These are phyloP conservation scores for Cepaea nemoralis DNA, from an alignment of 1,140 invertebrate genomes.

Conservation along the genomic window DNA sequence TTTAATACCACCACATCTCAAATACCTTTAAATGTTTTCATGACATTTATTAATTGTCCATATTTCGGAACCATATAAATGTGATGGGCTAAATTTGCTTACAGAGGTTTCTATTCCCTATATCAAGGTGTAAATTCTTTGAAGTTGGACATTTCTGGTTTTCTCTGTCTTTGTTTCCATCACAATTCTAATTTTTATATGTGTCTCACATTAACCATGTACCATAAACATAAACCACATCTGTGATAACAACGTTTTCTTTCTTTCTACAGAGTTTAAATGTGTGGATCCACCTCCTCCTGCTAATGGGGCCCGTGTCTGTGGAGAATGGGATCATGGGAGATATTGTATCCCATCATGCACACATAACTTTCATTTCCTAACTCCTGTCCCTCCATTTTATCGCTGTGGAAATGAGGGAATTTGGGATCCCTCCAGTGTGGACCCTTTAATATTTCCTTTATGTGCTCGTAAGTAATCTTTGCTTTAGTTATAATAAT, in stretches of 20 bases:
- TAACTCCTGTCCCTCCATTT: slow-evolving; percentile 49
- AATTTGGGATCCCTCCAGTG: slow-evolving; percentile 56
- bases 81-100: no score
- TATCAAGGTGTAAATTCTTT: no score
- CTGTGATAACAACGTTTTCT: not conserved
- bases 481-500: no score
- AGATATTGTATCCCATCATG: slow-evolving; percentile 50
- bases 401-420: slow-evolving; percentile 58
- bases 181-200: no score
- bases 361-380: slow-evolving; percentile 46
- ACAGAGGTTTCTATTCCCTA: no score
- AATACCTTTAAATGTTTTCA: no score
- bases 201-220: no score
- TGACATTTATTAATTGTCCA: no score
- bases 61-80: no score
- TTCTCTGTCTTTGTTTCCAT: no score
- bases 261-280: slow-evolving; percentile 46
- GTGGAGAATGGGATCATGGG: slow-evolving; percentile 46
- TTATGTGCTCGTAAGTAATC: slow-evolving; percentile 52
- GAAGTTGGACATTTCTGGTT: no score
- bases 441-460: slow-evolving; percentile 52
- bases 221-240: not conserved
- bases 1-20: no score
- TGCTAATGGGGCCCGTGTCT: slow-evolving; percentile 42
- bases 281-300: slow-evolving; percentile 53